Base-by-base conservation (phyloP, 2,113 vertebrate species). In the Sorex fumeus region DNA sequence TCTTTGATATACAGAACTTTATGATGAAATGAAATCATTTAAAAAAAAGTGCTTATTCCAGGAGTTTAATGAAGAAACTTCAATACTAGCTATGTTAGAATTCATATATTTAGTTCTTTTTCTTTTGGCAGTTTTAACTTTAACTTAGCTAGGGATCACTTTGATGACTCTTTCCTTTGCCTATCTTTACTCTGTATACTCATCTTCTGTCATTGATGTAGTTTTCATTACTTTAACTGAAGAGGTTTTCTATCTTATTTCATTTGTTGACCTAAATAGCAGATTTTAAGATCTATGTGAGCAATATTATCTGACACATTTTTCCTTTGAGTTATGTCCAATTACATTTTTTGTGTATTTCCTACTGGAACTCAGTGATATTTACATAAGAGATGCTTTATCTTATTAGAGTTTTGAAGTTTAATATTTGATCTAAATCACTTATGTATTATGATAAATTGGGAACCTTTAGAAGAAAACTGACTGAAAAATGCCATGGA, bases 341-440 rank as follows among this genome's bases (percentile, higher is more conserved):
- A 21, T 34, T 8, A 75, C 1, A 69, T 43, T 32, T 72, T 84
- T 77, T 82, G 3, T 7, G 25, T 74, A 16, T 72, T 71, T 91
- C 6, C 18, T 60, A 53, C 43, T 70, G 82, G 0, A 92, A 4
- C 32, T 76, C 28, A 88, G 27, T 16, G 28, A 15, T 81, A 89
- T 36, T 87, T 85, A 82, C 78, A 91, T 32, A 81, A 53, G 19
- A 64, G 30, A 76, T 76, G 21, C 8, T 82, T 3, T 4, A 75
- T 72, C 28, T 87, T 71, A 43, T 8, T 72, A 75, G n/a, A 30
- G 53, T 84, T 87, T 53, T 71, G 19, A 79, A 87, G 25, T 27
- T 64, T 72, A 76, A 53, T 40, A 66, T 80, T 89, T 45, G 66
- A 60, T 60, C 18, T 45, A 80, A 82, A 78, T 91, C 23, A 84